phyloP scores from a whole-genome alignment of 2,113 vertebrate genomes.

The Hoplias malabaricus region DNA sequence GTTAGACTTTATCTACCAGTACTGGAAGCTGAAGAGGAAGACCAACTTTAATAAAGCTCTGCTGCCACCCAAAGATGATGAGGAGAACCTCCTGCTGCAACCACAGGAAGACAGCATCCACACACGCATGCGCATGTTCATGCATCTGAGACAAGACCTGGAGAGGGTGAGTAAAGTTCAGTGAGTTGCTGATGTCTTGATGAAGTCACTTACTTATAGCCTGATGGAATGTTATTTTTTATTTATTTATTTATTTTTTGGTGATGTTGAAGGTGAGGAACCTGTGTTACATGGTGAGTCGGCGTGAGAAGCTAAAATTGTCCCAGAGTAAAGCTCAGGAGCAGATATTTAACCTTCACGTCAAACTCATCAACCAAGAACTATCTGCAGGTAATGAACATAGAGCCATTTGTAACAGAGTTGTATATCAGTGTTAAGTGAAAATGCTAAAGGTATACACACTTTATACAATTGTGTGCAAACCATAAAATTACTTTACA shows the following conservation, averaged over 20 bases:
- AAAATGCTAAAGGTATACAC: too few relatives aligned
- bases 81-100: conserved; percentile 86
- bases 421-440: neutral
- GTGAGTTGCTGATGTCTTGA: neutral
- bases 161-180: conserved; percentile 94
- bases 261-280: conserved; percentile 84
- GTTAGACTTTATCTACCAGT: conserved; percentile 93
- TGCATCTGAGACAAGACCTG: conserved; percentile 96
- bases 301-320: conserved; percentile 95
- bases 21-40: conserved; percentile 97
- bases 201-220: neutral
- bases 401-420: neutral
- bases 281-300: conserved; percentile 98
- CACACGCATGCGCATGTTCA: conserved; percentile 98
- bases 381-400: conserved; percentile 68
- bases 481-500: neutral
- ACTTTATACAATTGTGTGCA: neutral
- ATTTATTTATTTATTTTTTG: neutral
- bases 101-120: conserved; percentile 95
- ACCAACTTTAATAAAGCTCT: conserved; percentile 92
- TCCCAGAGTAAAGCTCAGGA: conserved; percentile 93
- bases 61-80: conserved; percentile 90
- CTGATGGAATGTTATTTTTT: neutral
- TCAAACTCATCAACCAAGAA: conserved; percentile 89
- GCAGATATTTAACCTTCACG: conserved; percentile 92